Evolutionary conservation across 2,888 invertebrate genomes (phyloP).

Genomic region (Tricholauxania praeusta): DNA sequence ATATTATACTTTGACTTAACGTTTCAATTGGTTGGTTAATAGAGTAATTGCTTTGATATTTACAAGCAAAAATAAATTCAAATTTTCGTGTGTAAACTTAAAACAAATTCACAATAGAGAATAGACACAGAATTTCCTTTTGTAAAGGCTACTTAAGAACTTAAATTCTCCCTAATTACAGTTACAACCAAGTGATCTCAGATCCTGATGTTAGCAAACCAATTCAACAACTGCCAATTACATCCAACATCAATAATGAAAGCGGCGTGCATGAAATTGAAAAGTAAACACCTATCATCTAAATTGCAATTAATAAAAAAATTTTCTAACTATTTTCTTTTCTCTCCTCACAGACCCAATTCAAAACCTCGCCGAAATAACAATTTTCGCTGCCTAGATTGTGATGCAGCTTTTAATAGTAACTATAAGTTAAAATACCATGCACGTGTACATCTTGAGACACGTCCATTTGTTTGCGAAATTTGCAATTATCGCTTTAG

Average conservation of each 20-base stretch:
- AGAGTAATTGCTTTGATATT: too few relatives aligned
- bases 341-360: constrained; percentile 42
- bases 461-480: constrained; percentile 56
- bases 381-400: constrained; percentile 65
- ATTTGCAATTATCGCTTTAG: constrained; percentile 46
- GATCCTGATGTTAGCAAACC: not conserved
- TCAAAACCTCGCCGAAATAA: constrained; percentile 44
- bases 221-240: not conserved
- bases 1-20: too few relatives aligned
- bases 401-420: constrained; percentile 69
- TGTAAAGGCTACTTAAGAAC: too few relatives aligned
- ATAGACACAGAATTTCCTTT: too few relatives aligned
- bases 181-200: not conserved
- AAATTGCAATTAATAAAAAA: not conserved
- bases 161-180: not conserved
- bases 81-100: too few relatives aligned
- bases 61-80: too few relatives aligned
- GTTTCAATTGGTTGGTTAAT: too few relatives aligned
- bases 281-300: constrained; percentile 10
- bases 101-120: too few relatives aligned
- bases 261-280: constrained; percentile 29
- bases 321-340: not conserved
- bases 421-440: constrained; percentile 67
- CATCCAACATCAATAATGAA: constrained; percentile 25
- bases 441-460: constrained; percentile 51